Percentiles rank a stretch among this genome's conserved stretches.
Conservation (phyloP, 2,888 invertebrate genomes). For the Lumbricus terrestris region DNA sequence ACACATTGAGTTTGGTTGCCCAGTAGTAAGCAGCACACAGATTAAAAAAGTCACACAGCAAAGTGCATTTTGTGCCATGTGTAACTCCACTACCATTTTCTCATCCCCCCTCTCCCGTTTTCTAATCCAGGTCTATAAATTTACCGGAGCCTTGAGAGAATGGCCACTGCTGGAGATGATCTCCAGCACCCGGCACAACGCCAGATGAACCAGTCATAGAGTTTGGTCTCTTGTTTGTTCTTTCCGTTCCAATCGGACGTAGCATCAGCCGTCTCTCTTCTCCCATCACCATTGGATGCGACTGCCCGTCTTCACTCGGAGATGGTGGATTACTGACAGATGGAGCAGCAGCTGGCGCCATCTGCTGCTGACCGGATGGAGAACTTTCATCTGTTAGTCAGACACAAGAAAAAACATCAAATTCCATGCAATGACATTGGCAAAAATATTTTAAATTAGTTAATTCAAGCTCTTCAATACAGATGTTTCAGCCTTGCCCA, state of each 20-base stretch:
- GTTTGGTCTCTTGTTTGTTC: conserved; percentile 43
- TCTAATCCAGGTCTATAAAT: not conserved
- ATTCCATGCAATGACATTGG: not conserved
- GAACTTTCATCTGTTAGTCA: conserved; percentile 24
- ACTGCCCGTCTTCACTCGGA: conserved; percentile 17
- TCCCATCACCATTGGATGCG: not conserved
- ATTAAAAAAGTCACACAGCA: too few species aligned
- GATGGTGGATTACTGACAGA: conserved; percentile 36
- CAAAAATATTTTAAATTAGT: not conserved
- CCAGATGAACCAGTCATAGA: not conserved
- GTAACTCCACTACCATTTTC: not conserved
- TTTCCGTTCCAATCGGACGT: conserved; percentile 59
- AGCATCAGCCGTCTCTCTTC: conserved; percentile 17
- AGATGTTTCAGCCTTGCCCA: not conserved
- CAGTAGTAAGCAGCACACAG: too few species aligned
- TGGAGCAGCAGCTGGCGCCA: conserved; percentile 29
- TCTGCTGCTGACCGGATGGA: conserved; percentile 20
- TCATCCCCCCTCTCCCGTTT: not conserved
- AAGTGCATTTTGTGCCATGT: too few species aligned
- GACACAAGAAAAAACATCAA: not conserved
- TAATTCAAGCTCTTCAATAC: not conserved
- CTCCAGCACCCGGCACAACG: not conserved
- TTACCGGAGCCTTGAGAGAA: conserved; percentile 8
- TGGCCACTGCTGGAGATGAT: not conserved
- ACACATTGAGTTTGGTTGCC: too few species aligned